Base-by-base conservation (phyloP, 2,113 vertebrate genomes). In the Platycercus adscitus region DNA sequence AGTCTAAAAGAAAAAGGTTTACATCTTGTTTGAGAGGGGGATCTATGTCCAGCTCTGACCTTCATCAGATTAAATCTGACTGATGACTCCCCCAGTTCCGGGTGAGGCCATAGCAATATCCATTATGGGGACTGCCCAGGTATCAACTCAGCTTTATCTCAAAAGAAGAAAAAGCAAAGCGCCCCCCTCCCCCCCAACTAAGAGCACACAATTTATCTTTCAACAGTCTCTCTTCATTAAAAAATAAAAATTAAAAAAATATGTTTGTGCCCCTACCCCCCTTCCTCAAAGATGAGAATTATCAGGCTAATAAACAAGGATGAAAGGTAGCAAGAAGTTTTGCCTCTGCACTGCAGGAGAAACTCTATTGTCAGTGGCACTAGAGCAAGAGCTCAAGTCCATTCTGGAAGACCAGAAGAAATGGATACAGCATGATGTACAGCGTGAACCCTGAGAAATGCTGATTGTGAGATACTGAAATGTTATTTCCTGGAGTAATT, bases 401-500 rank as follows among this genome's bases (percentile, higher is more conserved):
- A 3, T 55, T 70, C 71, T 63, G 25, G 53, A 80, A 91, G 79
- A 37, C 6, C 33, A 68, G 23, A 63, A 88, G 43, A 73, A 91
- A 75, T 0, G 64, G 35, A 35, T 80, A 39, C 26, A 82, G 47
- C 73, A 81, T 15, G n/a, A 83, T 33, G 16, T 0, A 5, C 77
- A 31, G 44, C 75, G 13, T 33, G 83, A 93, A 91, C 60, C 47
- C 52, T 37, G 33, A 81, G 85, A 92, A 94, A 60, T 8, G 76
- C 93, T 93, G 93, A 93, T 78, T 31, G 69, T 2, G 21, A 95
- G 80, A 94, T 56, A 86, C 35, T 61, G 65, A 86, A 83, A 86
- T 17, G 39, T 20, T 81, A 92, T 96, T 96, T 96, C 93, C 93
- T 88, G 76, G 21, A 68, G 72, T 37, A 88, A 95, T 92, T 86